Evolutionary conservation across 2,113 vertebrate genomes (phyloP).

Genomic region (Hylia prasina): DNA sequence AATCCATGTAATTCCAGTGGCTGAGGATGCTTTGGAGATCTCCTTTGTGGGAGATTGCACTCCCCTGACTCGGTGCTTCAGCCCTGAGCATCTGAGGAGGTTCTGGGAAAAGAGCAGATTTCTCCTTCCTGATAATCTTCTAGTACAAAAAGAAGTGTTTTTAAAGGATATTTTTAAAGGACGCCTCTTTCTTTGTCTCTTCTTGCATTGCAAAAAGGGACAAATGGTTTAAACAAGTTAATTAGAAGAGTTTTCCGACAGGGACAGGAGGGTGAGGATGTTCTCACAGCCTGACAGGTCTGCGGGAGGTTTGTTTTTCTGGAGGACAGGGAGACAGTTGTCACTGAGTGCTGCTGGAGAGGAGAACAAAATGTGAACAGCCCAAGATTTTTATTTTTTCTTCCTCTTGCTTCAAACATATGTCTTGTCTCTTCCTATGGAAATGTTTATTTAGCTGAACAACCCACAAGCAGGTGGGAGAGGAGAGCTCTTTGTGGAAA

Average conservation of each 20-base stretch:
- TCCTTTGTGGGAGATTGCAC: accelerated
- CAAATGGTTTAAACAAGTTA: not conserved
- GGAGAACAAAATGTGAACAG: not conserved
- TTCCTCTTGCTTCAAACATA: not conserved
- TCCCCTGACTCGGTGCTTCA: not conserved
- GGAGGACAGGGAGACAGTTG: not conserved
- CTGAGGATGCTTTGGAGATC: not conserved
- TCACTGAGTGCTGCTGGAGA: not conserved
- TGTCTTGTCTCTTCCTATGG: not conserved
- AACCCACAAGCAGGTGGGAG: not conserved
- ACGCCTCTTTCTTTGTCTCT: not conserved
- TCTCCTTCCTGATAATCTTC: not conserved
- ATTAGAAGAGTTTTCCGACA: not conserved
- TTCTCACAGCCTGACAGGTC: not conserved
- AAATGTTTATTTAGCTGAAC: not conserved
- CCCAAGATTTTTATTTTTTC: not conserved
- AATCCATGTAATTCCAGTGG: not conserved
- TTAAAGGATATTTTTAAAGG: not conserved
- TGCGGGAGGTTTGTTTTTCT: not conserved
- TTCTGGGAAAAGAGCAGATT: not conserved
- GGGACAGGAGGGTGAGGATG: not conserved
- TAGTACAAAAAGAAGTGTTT: not conserved
- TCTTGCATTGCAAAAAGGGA: not conserved
- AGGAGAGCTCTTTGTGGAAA: not conserved
- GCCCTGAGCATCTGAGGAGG: not conserved